A percentile compares a stretch with the other conserved stretches of the same genome.
phyloP scores from a whole-genome alignment of 2,797 vertebrate genomes.

The Neosilurus hyrtlii region DNA sequence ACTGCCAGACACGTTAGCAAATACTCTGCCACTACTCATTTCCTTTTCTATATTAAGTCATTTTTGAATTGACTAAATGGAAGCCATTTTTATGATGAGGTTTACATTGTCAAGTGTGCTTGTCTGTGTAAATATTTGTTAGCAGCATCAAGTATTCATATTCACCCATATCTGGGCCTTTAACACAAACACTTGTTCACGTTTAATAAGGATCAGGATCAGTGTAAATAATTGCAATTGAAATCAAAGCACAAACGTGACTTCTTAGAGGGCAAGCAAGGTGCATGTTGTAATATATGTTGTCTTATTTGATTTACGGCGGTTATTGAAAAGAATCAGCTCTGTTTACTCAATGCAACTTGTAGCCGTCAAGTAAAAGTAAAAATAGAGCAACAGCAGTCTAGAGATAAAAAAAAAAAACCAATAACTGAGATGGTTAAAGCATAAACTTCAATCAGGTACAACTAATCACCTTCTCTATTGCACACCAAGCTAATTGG shows the following conservation, averaged over 20 bases:
- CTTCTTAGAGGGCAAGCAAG: background rate
- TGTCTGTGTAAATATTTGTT: background rate
- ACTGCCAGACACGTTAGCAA: background rate
- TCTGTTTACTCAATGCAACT: too few relatives aligned
- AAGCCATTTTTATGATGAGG: background rate
- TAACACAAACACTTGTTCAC: background rate
- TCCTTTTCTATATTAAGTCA: background rate
- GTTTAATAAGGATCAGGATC: background rate
- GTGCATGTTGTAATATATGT: background rate
- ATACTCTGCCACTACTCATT: slow-evolving; percentile 1
- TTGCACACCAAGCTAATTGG: too few relatives aligned
- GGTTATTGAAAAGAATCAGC: too few relatives aligned
- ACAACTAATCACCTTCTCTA: too few relatives aligned
- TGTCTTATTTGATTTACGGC: too few relatives aligned
- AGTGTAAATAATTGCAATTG: background rate
- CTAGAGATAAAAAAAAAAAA: too few relatives aligned
- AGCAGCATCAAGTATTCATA: background rate
- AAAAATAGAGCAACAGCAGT: too few relatives aligned
- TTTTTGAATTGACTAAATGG: background rate
- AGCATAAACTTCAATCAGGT: too few relatives aligned
- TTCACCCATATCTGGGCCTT: background rate
- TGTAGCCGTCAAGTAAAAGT: too few relatives aligned
- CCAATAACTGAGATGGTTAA: too few relatives aligned
- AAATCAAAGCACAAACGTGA: background rate
- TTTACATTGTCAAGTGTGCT: background rate